A percentile compares a stretch with the other conserved stretches of the same genome.
Conservation (phyloP, 2,797 vertebrate genomes). For the Phalloptychus januarius region DNA sequence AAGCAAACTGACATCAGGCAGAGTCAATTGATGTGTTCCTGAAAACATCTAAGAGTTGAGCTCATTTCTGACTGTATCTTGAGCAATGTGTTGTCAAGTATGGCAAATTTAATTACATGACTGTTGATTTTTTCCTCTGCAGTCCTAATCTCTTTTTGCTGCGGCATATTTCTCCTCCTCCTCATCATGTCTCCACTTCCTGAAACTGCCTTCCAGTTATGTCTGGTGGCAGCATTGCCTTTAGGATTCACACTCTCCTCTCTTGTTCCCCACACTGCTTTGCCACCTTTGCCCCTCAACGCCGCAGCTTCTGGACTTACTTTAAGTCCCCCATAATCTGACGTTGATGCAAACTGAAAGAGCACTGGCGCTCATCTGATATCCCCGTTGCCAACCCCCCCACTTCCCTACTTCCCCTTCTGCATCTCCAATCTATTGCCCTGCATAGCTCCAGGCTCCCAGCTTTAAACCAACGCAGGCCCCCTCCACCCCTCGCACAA, state of each 20-base stretch:
- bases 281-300: conserved; percentile 60
- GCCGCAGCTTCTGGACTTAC: conserved; percentile 50
- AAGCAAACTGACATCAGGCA: not conserved
- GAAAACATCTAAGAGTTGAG: conserved; percentile 4
- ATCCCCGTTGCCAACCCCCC: conserved; percentile 45
- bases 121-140: conserved; percentile 12
- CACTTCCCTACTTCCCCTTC: conserved; percentile 56
- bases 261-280: conserved; percentile 33
- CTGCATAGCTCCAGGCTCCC: conserved; percentile 62
- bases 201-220: not conserved
- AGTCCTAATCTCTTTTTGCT: conserved; percentile 6
- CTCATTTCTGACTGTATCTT: not conserved
- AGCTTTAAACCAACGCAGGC: conserved; percentile 20
- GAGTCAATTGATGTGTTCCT: not conserved
- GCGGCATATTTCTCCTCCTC: conserved; percentile 17
- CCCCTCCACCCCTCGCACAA: not conserved
- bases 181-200: conserved; percentile 32
- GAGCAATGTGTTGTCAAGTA: not conserved
- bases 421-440: conserved; percentile 45
- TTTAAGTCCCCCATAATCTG: conserved; percentile 64
- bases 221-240: conserved; percentile 47
- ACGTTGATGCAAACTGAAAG: conserved; percentile 78
- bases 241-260: conserved; percentile 58
- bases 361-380: conserved; percentile 69
- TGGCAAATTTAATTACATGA: conserved; percentile 6